Evolutionary conservation across 2,797 vertebrate genomes (phyloP).

Genomic region (Epinephelus coioides): DNA sequence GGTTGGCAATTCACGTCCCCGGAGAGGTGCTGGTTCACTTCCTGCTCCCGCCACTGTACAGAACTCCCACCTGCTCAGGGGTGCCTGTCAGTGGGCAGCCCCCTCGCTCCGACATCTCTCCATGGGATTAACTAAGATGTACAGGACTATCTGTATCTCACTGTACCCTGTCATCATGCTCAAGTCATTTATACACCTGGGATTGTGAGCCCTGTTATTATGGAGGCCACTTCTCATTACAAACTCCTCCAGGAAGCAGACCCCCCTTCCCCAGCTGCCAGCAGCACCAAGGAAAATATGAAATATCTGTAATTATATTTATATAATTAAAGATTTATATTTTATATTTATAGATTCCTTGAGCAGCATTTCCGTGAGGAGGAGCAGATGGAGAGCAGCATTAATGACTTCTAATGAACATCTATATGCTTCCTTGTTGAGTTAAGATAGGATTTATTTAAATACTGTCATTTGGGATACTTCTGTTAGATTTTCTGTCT

Average conservation of each 20-base stretch:
- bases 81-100: too few relatives aligned
- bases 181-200: constrained; percentile 36
- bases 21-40: too few relatives aligned
- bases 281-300: not conserved
- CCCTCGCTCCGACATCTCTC: too few relatives aligned
- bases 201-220: constrained; percentile 44
- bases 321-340: too few relatives aligned
- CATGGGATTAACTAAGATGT: not conserved
- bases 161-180: constrained; percentile 27
- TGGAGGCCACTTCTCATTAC: constrained; percentile 11
- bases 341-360: too few relatives aligned
- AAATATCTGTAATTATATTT: too few relatives aligned
- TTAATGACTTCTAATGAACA: constrained; percentile 22
- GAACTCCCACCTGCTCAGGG: too few relatives aligned
- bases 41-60: too few relatives aligned
- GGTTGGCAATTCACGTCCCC: too few relatives aligned
- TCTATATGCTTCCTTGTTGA: not conserved
- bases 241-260: constrained; percentile 8
- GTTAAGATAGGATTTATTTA: not conserved
- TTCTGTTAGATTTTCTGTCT: too few relatives aligned
- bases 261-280: constrained; percentile 12
- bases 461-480: not conserved
- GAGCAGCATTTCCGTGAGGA: too few relatives aligned
- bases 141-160: constrained; percentile 3
- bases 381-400: constrained; percentile 10